Base-by-base conservation (phyloP, 2,888 invertebrate species). In the Polyploca ridens region DNA sequence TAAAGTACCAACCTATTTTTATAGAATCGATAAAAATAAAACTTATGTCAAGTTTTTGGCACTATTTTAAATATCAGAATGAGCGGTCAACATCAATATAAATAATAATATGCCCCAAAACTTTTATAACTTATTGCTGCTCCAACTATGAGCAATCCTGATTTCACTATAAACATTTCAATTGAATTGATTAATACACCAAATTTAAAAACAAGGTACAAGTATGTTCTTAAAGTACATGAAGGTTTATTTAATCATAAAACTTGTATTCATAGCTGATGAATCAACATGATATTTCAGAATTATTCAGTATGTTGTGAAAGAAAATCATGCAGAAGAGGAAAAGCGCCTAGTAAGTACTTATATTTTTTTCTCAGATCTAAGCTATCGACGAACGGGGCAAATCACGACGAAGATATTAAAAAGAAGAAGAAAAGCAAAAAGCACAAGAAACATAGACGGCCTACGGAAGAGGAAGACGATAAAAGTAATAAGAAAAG, bases 391-490 rank as follows among this genome's bases (percentile, higher is more conserved):
- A 72, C 80, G 1, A 85, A 88, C 66, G 85, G 79, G 10, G 84
- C 81, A 11, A 75, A 70, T 54, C 62, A 81, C 58, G 87, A 89
- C 27, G 88, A 90, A n/a, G 90, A 90, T 58, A 75, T 64, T 16
- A 93, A 87, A 72, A 95, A 93, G 72, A 94, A 90, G 72, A 95
- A 95, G 77, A 95, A 95, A 70, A 85, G 82, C 54, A 95, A 95
- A 74, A 95, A 95, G 73, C 94, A 96, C 76, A 96, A 96, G 83
- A 97, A 97, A 87, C 96, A 96, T 75, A 96, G 96, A 81, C 95
- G 95, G 75, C 95, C 95, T 72, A 76, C 83, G 2, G 94, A 94
- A 33, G 95, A 95, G 67, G 84, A 89, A n/a, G 94, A 94, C 44
- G 90, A 90, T 66, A 91, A 91, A 69, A 89, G 84, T 59, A 79